Percentiles rank a stretch among this genome's conserved stretches.
phyloP scores from a whole-genome alignment of 2,888 invertebrate genomes.

The Punctoribates punctum region DNA sequence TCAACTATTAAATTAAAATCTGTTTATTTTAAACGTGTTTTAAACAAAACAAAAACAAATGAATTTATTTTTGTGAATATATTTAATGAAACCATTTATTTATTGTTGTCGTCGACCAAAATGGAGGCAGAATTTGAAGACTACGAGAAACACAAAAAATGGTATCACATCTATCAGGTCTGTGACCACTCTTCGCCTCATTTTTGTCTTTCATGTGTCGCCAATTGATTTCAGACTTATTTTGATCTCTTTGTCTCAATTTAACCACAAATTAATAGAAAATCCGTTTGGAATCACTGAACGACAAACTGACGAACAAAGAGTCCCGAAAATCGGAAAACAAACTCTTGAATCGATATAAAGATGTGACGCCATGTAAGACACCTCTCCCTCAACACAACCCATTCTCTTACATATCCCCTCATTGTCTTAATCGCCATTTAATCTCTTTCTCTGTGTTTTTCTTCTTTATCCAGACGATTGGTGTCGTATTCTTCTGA shows the following conservation, averaged over 20 bases:
- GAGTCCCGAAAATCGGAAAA: slow-evolving; percentile 75
- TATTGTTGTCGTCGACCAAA: slow-evolving; percentile 26
- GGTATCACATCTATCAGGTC: slow-evolving; percentile 71
- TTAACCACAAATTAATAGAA: slow-evolving; percentile 60
- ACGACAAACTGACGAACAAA: slow-evolving; percentile 57
- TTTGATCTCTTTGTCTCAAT: slow-evolving; percentile 4
- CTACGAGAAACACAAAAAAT: slow-evolving; percentile 66
- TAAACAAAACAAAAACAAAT: not conserved
- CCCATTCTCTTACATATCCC: not conserved
- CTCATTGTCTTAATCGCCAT: not conserved
- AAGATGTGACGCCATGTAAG: slow-evolving; percentile 84
- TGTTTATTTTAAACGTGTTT: not conserved
- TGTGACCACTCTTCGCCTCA: slow-evolving; percentile 11
- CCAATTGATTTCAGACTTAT: not conserved
- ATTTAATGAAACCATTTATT: not conserved
- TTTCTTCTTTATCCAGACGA: slow-evolving; percentile 61
- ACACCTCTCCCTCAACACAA: slow-evolving; percentile 28
- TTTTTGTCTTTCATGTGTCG: not conserved
- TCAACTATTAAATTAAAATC: not conserved
- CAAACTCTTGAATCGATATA: slow-evolving; percentile 79
- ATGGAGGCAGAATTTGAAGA: slow-evolving; percentile 70
- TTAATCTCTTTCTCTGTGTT: slow-evolving; percentile 29
- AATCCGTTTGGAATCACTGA: slow-evolving; percentile 67
- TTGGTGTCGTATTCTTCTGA: slow-evolving; percentile 78
- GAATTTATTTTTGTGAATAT: not conserved